Base-by-base conservation (phyloP, 1,140 invertebrate genomes). In the Nautilus pompilius region DNA sequence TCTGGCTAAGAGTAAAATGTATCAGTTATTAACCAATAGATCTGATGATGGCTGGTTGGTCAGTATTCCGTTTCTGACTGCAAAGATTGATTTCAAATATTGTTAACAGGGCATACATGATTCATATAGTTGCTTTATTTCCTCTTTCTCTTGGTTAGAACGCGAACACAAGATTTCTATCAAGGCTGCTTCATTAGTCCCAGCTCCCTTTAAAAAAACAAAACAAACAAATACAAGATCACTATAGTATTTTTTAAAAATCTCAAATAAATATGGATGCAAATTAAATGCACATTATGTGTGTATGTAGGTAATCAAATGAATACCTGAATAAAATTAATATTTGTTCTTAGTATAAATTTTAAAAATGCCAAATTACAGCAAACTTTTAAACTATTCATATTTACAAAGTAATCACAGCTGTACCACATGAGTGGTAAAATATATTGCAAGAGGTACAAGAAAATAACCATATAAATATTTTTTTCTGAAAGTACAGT, bases 161-260 rank as follows among this genome's bases (percentile, higher is more conserved):
- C 79, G 63, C 8, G 71, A 73, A 55, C 70, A 71, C 28, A 80
- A 58, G 55, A 80, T 79, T 41, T 80, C 79, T n/a, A 79, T 80
- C 29, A 80, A 66, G n/a, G 68, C 56, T 0, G 58, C 58, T 48
- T 80, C 79, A 55, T 78, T 70, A 30, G 79, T 80, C 2, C 77
- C 75, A 22, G 67, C 60, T 15, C 79, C 79, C 73, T 82, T 60
- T 30, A 58, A 46, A 58, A 45, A 20, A 59, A 49, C 28, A 2
- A 45, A 49, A 58, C 17, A 17, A 55, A 48, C 26, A 55, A n/a
- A 34, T 41, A n/a, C 36, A n/a, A 13, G n/a, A 41, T n/a, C n/a
- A 13, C 10, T n/a, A n/a, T 41, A 41, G n/a, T 17, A 36, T 57
- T 13, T 8, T 17, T 57, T 13, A 13, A 13, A 33, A 13, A 49